These are phyloP conservation scores for Amphiduros pacificus DNA, from an alignment of 2,888 invertebrate species.

Conservation along the genomic window DNA sequence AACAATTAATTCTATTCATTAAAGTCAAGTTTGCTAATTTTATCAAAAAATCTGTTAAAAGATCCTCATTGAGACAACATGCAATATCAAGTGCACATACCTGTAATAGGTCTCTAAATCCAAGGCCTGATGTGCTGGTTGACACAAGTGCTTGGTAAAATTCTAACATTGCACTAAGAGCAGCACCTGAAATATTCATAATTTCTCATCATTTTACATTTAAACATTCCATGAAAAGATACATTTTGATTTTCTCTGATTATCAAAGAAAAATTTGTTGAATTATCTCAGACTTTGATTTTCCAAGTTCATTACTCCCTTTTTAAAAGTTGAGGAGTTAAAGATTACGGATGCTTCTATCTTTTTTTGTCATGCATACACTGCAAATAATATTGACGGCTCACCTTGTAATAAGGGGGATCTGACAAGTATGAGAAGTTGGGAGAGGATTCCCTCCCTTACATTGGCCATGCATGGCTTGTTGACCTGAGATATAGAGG, in stretches of 20 bases:
- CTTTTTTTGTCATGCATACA: too few species aligned
- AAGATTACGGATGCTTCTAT: too few species aligned
- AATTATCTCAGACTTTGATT: too few species aligned
- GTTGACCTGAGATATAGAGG: constrained; percentile 52
- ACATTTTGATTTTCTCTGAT: not conserved
- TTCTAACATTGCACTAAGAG: constrained; percentile 85
- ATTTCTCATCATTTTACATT: not conserved
- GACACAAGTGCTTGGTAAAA: constrained; percentile 90
- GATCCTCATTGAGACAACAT: not conserved
- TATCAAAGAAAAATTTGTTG: constrained; percentile 58
- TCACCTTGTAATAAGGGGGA: constrained; percentile 84
- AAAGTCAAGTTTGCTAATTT: not conserved
- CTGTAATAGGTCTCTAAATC: constrained; percentile 77
- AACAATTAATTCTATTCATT: not conserved
- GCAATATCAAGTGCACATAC: constrained; percentile 25
- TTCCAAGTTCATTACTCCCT: too few species aligned
- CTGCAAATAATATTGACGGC: not conserved
- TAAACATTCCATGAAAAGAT: not conserved
- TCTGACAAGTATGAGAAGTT: constrained; percentile 82
- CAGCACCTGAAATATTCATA: constrained; percentile 64
- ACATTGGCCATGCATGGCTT: constrained; percentile 46
- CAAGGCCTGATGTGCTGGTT: constrained; percentile 66
- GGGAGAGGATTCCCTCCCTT: constrained; percentile 49
- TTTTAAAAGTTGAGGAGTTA: too few species aligned
- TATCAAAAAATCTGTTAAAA: not conserved